A percentile compares a stretch with the other conserved stretches of the same genome.
Evolutionary conservation across 2,888 invertebrate genomes (phyloP).

Genomic region (Plebejus melissa): DNA sequence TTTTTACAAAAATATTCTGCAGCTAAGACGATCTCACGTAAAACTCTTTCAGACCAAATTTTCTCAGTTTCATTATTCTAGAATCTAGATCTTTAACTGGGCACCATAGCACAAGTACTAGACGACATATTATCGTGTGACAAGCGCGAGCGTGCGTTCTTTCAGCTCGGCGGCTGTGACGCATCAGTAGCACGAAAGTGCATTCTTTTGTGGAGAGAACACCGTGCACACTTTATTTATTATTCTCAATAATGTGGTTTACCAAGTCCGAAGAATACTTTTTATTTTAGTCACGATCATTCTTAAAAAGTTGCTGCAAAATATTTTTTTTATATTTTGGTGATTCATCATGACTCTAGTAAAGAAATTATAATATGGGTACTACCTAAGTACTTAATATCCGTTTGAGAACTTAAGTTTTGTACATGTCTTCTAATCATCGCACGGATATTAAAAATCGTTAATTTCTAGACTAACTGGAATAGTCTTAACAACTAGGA

Average conservation of each 20-base stretch:
- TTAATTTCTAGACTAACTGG: no score
- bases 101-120: background rate
- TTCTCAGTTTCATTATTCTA: no score
- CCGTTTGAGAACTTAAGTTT: no score
- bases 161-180: constrained; percentile 42
- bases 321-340: background rate
- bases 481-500: no score
- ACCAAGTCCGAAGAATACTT: background rate
- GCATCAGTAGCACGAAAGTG: constrained; percentile 52
- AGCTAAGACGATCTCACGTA: no score
- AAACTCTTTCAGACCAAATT: no score
- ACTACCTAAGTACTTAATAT: no score
- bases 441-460: no score
- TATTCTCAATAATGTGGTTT: constrained; percentile 3
- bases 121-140: background rate
- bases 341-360: no score
- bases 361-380: no score
- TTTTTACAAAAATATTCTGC: no score
- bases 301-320: background rate
- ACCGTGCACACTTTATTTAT: constrained; percentile 31
- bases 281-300: background rate
- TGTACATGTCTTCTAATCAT: no score
- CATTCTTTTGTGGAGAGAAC: constrained; percentile 45
- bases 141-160: constrained; percentile 29
- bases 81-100: background rate